These are phyloP conservation scores for Petrolisthes manimaculis DNA, from an alignment of 2,888 invertebrate genomes.

Conservation along the genomic window DNA sequence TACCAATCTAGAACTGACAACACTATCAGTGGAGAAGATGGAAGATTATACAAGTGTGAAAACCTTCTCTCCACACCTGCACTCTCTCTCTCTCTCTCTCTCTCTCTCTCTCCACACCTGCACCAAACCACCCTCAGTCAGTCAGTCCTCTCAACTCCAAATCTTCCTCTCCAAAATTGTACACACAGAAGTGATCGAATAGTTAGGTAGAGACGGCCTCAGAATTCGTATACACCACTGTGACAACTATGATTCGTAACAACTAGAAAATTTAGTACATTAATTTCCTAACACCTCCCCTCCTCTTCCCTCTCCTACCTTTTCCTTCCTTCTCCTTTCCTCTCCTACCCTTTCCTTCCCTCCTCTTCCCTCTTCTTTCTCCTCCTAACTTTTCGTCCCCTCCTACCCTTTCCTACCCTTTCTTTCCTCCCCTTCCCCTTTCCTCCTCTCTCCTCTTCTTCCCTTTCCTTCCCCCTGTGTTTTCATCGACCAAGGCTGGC, in stretches of 20 bases:
- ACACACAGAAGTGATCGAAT: no score
- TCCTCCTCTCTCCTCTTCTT: not conserved
- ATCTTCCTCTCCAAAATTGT: not conserved
- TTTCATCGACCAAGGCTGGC: not conserved
- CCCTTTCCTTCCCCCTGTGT: not conserved
- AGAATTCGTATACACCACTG: no score
- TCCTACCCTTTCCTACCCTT: not conserved
- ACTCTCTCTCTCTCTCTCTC: conserved; percentile 17
- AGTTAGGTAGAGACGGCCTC: no score
- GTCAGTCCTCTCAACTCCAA: not conserved
- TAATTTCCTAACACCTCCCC: not conserved
- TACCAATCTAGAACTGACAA: no score
- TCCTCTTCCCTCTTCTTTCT: not conserved
- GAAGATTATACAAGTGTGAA: no score
- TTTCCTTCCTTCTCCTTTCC: not conserved
- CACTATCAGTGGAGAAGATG: no score
- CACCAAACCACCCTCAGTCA: not conserved
- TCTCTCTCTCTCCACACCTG: not conserved
- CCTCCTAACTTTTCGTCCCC: not conserved
- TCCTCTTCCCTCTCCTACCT: not conserved
- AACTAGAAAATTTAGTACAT: no score
- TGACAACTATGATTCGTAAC: no score
- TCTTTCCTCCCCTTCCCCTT: not conserved
- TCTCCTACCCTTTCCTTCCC: not conserved
- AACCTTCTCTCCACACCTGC: not conserved